Evolutionary conservation across 2,888 invertebrate species (phyloP).

Genomic region (Orthonevra nobilis): DNA sequence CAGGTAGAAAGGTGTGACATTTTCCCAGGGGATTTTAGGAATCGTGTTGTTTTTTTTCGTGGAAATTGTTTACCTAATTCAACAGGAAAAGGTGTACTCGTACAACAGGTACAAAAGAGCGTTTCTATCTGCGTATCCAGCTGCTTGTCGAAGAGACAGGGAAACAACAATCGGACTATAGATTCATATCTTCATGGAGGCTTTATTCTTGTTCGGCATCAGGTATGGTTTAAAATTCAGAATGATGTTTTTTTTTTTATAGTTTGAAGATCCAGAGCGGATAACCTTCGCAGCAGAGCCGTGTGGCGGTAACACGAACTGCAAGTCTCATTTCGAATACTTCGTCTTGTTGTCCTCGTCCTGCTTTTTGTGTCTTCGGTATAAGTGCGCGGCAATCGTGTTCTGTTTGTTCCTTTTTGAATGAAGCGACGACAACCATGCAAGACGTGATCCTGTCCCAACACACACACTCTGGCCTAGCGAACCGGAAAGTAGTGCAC

Average conservation of each 20-base stretch:
- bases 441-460: conserved; percentile 51
- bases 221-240: conserved; percentile 60
- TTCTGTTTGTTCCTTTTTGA: not conserved
- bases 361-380: too few relatives aligned
- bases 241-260: too few relatives aligned
- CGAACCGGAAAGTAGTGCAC: conserved; percentile 55
- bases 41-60: conserved; percentile 32
- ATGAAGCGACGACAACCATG: conserved; percentile 1
- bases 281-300: conserved; percentile 39
- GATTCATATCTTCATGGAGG: conserved; percentile 68
- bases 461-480: conserved; percentile 52
- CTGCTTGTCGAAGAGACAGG: conserved; percentile 25
- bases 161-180: conserved; percentile 54
- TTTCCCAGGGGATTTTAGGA: conserved; percentile 29
- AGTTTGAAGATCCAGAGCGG: conserved; percentile 59
- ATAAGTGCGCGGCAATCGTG: too few relatives aligned
- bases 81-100: not conserved
- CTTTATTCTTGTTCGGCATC: conserved; percentile 66
- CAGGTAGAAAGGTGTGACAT: conserved; percentile 65
- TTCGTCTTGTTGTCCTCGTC: conserved; percentile 3
- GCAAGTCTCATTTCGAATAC: conserved; percentile 30
- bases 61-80: conserved; percentile 43
- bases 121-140: conserved; percentile 50
- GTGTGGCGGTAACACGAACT: conserved; percentile 47
- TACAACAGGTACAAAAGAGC: conserved; percentile 46